Conservation (phyloP, 30 jellyfish, hydroid and myxozoan genomes). For the Hydractinia echinata region DNA sequence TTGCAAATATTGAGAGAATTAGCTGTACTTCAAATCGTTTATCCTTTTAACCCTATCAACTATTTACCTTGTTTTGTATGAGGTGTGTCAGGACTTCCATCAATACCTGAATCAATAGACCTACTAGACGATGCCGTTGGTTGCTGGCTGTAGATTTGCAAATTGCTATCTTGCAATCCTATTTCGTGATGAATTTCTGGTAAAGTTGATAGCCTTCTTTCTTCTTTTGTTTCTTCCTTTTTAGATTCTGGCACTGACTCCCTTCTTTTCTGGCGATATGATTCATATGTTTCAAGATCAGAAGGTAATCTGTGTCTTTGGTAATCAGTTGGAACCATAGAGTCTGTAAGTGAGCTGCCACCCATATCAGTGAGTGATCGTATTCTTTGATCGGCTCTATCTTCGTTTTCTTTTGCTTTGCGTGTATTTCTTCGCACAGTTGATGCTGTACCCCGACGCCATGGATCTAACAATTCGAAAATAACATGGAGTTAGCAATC, state of each 20-base stretch:
- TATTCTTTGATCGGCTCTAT: not conserved
- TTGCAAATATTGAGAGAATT: too few relatives aligned
- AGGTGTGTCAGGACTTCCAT: not conserved
- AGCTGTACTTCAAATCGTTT: too few relatives aligned
- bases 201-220: not conserved
- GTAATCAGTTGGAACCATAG: not conserved
- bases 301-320: slow-evolving; percentile 14
- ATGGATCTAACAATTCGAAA: slow-evolving; percentile 8
- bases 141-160: not conserved
- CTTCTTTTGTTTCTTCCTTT: not conserved
- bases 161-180: not conserved
- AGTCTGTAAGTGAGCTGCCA: slow-evolving; percentile 9
- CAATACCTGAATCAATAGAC: slow-evolving; percentile 11
- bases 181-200: not conserved
- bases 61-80: not conserved
- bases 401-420: not conserved
- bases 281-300: slow-evolving; percentile 17
- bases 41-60: too few relatives aligned
- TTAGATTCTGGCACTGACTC: not conserved
- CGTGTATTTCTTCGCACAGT: not conserved
- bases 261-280: slow-evolving; percentile 8
- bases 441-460: slow-evolving; percentile 8
- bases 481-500: too few relatives aligned
- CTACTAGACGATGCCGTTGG: not conserved
- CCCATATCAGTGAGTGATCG: not conserved